A percentile compares a stretch with the other conserved stretches of the same genome.
phyloP scores from a whole-genome alignment of 2,888 invertebrate species.

The Philonicus albiceps region DNA sequence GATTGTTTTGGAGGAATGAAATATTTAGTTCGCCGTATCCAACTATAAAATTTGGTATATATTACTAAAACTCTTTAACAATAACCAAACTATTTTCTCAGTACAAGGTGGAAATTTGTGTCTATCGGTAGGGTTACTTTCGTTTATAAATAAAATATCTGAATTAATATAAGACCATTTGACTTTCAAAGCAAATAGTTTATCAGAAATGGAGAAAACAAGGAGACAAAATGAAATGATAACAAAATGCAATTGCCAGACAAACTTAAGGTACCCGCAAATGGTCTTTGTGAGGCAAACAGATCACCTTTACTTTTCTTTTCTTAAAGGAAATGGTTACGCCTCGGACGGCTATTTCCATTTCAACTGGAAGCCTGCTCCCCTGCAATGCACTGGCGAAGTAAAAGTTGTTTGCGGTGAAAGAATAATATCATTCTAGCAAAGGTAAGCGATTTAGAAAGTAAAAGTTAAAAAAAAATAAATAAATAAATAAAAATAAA shows the following conservation, averaged over 20 bases:
- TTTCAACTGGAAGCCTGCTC: not conserved
- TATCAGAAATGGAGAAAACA: not conserved
- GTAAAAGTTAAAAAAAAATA: not conserved
- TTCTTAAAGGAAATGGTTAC: not conserved
- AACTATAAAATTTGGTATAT: too few species aligned
- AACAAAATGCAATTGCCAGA: not conserved
- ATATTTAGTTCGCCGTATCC: too few species aligned
- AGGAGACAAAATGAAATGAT: not conserved
- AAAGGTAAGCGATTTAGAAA: conserved; percentile 18
- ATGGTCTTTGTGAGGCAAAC: not conserved
- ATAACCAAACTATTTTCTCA: too few species aligned
- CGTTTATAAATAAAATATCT: not conserved
- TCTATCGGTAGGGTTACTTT: not conserved
- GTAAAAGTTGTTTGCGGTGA: conserved; percentile 6
- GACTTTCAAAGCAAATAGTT: not conserved
- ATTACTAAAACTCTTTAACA: too few species aligned
- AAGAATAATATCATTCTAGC: conserved; percentile 15
- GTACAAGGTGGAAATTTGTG: not conserved
- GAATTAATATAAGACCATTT: not conserved
- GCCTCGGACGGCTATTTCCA: not conserved
- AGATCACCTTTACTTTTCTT: not conserved
- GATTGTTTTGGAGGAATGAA: too few species aligned
- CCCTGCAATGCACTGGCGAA: not conserved
- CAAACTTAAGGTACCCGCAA: not conserved
- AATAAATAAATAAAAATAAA: too few species aligned